Base-by-base conservation (phyloP, 2,113 vertebrate species). In the Aepyceros melampus region DNA sequence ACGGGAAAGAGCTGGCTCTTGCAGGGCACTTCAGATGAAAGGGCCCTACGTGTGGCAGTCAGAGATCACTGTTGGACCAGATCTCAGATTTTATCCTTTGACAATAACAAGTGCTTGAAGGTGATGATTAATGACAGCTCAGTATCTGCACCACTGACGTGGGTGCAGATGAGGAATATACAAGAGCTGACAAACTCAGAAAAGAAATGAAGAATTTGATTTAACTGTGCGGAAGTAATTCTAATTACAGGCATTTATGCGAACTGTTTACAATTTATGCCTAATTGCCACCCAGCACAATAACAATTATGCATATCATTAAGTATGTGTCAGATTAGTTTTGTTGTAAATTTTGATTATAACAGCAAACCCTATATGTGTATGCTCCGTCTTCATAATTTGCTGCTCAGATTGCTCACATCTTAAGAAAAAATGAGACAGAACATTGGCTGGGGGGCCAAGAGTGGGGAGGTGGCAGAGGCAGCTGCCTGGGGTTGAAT, bases 241-340 rank as follows among this genome's bases (percentile, higher is more conserved):
- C 92, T 96, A 98, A 97, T 98, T 97, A 93, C 83, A 98, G 96
- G 88, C 97, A 96, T 95, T 98, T 97, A 95, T 96, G 71, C 74
- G 31, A 96, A 93, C 82, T 97, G 91, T 97, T 98, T 98, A 97
- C 78, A 97, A 97, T 98, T 97, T 96, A 98, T 98, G 97, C 92
- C 51, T 98, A 98, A 98, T 98, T 97, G 62, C 92, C 94, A 97
- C 51, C 90, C 83, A 97, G 90, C 88, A 96, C 92, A 93, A 98
- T 97, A 98, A 96, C 97, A 97, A 96, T 98, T 97, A 97, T 96
- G 96, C 76, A 98, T 97, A 96, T 98, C 94, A 97, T 98, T 98
- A 98, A 96, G 97, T 97, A 97, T 47, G 83, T 97, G 94, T 97
- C 96, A 97, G 96, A 93, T 96, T 95, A 96, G 94, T 98, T 98